Conservation (phyloP, 2,113 vertebrate species). For the Engystomops pustulosus region DNA sequence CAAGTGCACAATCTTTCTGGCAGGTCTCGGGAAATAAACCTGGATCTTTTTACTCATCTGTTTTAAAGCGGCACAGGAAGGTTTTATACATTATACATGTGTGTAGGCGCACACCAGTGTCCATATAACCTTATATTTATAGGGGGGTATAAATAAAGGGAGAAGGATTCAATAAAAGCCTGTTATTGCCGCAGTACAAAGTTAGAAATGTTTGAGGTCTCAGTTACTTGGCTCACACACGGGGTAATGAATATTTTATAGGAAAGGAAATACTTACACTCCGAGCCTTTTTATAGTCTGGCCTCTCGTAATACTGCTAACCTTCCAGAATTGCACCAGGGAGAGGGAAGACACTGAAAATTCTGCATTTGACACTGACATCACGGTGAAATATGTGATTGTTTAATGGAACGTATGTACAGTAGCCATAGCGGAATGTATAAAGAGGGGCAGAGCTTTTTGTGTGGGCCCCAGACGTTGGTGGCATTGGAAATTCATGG, state of each 20-base stretch:
- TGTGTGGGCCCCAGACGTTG: not conserved
- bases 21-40: constrained; percentile 29
- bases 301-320: constrained; percentile 72
- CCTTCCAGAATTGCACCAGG: constrained; percentile 72
- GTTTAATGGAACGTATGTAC: not conserved
- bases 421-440: not conserved
- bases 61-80: constrained; percentile 25
- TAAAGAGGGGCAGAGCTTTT: not conserved
- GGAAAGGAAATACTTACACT: constrained; percentile 90
- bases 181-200: constrained; percentile 78
- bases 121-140: constrained; percentile 58
- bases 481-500: no score
- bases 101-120: constrained; percentile 30
- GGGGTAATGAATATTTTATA: constrained; percentile 97
- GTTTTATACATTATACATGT: constrained; percentile 51
- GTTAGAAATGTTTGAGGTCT: constrained; percentile 93
- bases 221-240: constrained; percentile 81
- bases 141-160: constrained; percentile 71
- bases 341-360: constrained; percentile 14
- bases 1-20: constrained; percentile 23
- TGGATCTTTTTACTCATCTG: constrained; percentile 31
- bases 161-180: constrained; percentile 75
- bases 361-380: constrained; percentile 1
- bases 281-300: constrained; percentile 94
- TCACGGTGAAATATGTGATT: not conserved